A percentile compares a stretch with the other conserved stretches of the same genome.
Conservation (phyloP, 2,113 vertebrate species). For the Numida meleagris region DNA sequence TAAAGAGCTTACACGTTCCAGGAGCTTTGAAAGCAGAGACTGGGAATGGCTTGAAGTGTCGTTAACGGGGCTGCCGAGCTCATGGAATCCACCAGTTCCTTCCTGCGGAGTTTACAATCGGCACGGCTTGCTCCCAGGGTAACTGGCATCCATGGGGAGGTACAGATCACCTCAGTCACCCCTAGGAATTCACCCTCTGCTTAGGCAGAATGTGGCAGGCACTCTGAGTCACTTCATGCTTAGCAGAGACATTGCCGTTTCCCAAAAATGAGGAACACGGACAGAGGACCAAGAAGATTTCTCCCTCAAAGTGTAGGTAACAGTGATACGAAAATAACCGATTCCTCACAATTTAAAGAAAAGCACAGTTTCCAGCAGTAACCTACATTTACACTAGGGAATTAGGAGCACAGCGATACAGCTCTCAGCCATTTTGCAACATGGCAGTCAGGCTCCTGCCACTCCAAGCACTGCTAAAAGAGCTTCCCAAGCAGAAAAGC, state of each 20-base stretch:
- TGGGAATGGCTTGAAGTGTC: conserved; percentile 2
- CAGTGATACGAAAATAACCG: not conserved
- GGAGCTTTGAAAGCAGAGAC: conserved; percentile 25
- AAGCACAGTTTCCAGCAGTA: not conserved
- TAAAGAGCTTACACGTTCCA: conserved; percentile 52
- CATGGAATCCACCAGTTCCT: conserved; percentile 23
- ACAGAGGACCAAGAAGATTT: not conserved
- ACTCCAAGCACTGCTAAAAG: not conserved
- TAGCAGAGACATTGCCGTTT: not conserved
- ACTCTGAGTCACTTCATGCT: not conserved
- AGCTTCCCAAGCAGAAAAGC: not conserved
- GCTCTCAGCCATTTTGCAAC: not conserved
- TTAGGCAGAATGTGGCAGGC: fast-evolving
- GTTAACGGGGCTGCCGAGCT: not conserved
- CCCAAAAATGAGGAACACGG: not conserved
- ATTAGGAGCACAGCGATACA: not conserved
- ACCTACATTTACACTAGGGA: not conserved
- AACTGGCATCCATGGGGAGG: not conserved
- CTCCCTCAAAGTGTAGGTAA: not conserved
- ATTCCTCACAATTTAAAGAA: not conserved
- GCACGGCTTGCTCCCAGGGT: not conserved
- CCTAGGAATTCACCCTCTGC: not conserved
- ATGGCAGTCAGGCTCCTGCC: not conserved
- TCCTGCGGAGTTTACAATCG: conserved; percentile 12
- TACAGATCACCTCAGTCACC: not conserved